These are phyloP conservation scores for Hyposmocoma kahamanoa DNA, from an alignment of 1,140 invertebrate species.

Conservation along the genomic window DNA sequence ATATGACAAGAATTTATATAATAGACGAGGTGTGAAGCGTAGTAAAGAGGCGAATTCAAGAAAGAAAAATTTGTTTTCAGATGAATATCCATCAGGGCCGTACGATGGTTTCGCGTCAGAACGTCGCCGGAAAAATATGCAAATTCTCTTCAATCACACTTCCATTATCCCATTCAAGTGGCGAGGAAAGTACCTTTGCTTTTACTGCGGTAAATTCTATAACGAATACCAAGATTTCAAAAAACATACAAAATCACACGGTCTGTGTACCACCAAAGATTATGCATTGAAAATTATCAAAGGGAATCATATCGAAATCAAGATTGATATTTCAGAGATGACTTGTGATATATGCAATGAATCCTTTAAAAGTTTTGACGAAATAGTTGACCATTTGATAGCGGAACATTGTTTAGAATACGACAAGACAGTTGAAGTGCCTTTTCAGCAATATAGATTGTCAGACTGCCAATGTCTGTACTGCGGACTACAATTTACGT, in stretches of 20 bases:
- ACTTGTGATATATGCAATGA: conserved; percentile 45
- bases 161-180: conserved; percentile 62
- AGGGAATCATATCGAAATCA: conserved; percentile 42
- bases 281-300: conserved; percentile 42
- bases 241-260: conserved; percentile 50
- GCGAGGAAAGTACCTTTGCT: conserved; percentile 47
- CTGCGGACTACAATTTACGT: conserved; percentile 39
- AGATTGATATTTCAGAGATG: conserved; percentile 52
- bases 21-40: too few species aligned
- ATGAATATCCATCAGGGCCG: conserved; percentile 35
- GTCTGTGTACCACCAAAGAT: conserved; percentile 34
- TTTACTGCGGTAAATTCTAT: conserved; percentile 48
- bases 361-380: conserved; percentile 30
- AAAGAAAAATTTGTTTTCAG: conserved; percentile 68
- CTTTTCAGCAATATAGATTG: conserved; percentile 40
- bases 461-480: conserved; percentile 33
- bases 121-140: conserved; percentile 47
- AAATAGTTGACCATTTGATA: conserved; percentile 48
- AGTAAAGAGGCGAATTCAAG: too few species aligned
- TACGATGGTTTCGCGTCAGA: conserved; percentile 41
- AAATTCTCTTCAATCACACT: conserved; percentile 58
- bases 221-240: conserved; percentile 38
- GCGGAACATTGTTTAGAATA: conserved; percentile 46
- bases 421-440: conserved; percentile 36
- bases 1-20: too few species aligned